These are phyloP conservation scores for Petrosia ficiformis DNA, from an alignment of 37 sponge, comb jelly and placozoan species.

Conservation along the genomic window DNA sequence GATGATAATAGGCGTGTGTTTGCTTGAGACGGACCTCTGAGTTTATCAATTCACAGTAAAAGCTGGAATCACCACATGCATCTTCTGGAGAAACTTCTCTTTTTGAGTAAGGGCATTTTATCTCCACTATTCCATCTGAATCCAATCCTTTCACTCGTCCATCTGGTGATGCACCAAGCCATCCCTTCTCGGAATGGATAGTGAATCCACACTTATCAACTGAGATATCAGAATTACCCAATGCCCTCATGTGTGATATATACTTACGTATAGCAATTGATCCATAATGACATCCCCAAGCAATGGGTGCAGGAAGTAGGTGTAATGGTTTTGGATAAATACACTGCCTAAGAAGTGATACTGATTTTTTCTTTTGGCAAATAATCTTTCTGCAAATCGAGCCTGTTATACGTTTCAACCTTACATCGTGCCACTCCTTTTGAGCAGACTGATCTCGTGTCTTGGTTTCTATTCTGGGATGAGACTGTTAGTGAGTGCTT, in stretches of 20 bases:
- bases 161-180: conserved; percentile 65
- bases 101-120: conserved; percentile 46
- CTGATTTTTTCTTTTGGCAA: conserved; percentile 13
- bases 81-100: conserved; percentile 19
- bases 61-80: conserved; percentile 21
- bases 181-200: conserved; percentile 27
- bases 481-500: not conserved
- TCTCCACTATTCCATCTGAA: conserved; percentile 25
- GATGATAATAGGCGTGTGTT: conserved; percentile 46
- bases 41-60: conserved; percentile 19
- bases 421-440: not conserved
- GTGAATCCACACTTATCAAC: conserved; percentile 31
- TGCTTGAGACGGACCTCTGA: conserved; percentile 12
- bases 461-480: not conserved
- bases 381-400: conserved; percentile 28
- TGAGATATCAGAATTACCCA: conserved; percentile 10
- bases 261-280: conserved; percentile 19
- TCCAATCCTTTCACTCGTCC: conserved; percentile 8
- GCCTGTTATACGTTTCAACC: not conserved
- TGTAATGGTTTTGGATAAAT: conserved; percentile 29
- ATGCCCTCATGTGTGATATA: conserved; percentile 11
- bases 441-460: not conserved
- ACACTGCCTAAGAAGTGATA: conserved; percentile 2
- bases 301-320: conserved; percentile 21
- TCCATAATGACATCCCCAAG: conserved; percentile 43